These are phyloP conservation scores for Uropetala carovei DNA, from an alignment of 2,888 invertebrate genomes.

Conservation along the genomic window DNA sequence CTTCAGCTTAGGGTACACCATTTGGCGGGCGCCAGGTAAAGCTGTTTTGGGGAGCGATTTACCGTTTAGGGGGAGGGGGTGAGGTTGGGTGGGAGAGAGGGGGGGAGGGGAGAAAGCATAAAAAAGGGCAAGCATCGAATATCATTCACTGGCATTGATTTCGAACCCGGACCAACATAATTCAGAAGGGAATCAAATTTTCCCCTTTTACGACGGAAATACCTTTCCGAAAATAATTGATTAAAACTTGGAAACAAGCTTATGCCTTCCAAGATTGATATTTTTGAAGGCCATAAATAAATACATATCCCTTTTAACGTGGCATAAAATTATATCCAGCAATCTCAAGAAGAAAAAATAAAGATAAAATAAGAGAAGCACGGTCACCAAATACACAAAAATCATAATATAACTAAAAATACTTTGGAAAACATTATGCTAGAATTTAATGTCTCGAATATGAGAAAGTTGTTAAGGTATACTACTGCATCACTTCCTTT, in stretches of 20 bases:
- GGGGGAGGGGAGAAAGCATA: background rate
- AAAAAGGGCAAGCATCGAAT: background rate
- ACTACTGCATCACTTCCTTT: too few relatives aligned
- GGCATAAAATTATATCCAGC: too few relatives aligned
- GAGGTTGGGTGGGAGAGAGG: background rate
- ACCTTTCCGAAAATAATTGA: background rate
- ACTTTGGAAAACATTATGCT: too few relatives aligned
- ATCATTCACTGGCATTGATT: background rate
- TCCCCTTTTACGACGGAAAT: background rate
- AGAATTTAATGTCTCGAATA: too few relatives aligned
- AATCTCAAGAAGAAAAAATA: too few relatives aligned
- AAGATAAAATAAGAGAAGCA: too few relatives aligned
- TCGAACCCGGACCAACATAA: background rate
- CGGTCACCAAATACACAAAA: too few relatives aligned
- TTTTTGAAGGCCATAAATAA: too few relatives aligned
- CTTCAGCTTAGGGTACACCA: constrained; percentile 11
- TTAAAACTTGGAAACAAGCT: background rate
- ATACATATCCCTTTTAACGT: too few relatives aligned
- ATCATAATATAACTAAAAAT: too few relatives aligned
- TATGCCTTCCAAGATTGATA: background rate
- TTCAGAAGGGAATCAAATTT: background rate
- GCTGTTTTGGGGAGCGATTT: background rate
- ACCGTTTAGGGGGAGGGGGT: background rate
- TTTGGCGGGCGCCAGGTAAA: background rate
- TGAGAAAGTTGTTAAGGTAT: too few relatives aligned